Evolutionary conservation across 2,888 invertebrate genomes (phyloP).

Genomic region (Drosophila atripex): DNA sequence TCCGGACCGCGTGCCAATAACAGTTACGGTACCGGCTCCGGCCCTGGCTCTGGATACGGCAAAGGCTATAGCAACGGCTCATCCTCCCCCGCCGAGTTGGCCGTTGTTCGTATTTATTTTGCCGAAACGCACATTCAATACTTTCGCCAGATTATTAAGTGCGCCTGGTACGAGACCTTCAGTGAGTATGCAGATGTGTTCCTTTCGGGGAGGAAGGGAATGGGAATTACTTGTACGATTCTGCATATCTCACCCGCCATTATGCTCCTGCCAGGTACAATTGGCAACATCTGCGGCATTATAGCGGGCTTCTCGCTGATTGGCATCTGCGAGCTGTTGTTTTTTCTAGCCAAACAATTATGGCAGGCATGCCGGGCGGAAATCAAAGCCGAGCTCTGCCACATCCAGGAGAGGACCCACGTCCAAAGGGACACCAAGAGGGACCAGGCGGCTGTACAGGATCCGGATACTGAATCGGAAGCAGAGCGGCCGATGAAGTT

Average conservation of each 20-base stretch:
- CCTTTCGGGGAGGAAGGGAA: background rate
- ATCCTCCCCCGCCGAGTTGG: slow-evolving; percentile 51
- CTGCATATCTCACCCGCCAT: slow-evolving; percentile 42
- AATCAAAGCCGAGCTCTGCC: slow-evolving; percentile 48
- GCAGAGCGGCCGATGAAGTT: slow-evolving; percentile 54
- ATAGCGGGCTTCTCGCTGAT: slow-evolving; percentile 87
- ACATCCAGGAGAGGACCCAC: slow-evolving; percentile 41
- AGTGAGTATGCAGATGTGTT: slow-evolving; percentile 84
- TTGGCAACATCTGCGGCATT: slow-evolving; percentile 87
- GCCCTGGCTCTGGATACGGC: slow-evolving; percentile 19
- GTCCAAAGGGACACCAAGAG: slow-evolving; percentile 4
- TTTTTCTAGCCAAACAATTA: slow-evolving; percentile 85
- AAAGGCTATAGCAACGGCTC: slow-evolving; percentile 11
- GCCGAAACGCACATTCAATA: slow-evolving; percentile 73
- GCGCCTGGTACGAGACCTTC: slow-evolving; percentile 86
- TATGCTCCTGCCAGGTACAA: slow-evolving; percentile 85
- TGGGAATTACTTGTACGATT: slow-evolving; percentile 38
- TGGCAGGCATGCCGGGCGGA: slow-evolving; percentile 66
- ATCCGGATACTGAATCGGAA: slow-evolving; percentile 20
- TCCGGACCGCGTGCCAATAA: slow-evolving; percentile 54
- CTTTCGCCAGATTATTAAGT: slow-evolving; percentile 78
- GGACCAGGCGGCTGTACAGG: slow-evolving; percentile 51
- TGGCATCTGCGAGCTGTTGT: slow-evolving; percentile 86
- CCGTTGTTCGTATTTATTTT: slow-evolving; percentile 77
- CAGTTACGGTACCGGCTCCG: slow-evolving; percentile 55